phyloP scores from a whole-genome alignment of 1,140 invertebrate species.

The Charaxes varanes region DNA sequence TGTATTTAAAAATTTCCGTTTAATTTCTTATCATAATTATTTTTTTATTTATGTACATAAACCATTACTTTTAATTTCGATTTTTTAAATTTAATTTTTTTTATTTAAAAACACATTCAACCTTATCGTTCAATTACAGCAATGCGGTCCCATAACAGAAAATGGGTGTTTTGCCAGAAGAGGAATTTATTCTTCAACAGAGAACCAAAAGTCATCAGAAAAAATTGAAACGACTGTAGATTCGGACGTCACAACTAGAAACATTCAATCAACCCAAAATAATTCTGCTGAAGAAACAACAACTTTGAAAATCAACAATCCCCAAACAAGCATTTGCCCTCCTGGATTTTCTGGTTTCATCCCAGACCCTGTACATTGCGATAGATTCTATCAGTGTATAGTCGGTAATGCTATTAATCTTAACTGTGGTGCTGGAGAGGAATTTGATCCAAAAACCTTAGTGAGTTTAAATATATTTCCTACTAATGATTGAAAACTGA shows the following conservation, averaged over 20 bases:
- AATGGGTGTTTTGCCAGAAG: slow-evolving; percentile 25
- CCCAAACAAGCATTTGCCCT: slow-evolving; percentile 19
- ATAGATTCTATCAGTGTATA: slow-evolving; percentile 33
- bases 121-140: too few relatives aligned
- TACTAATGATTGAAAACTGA: too few relatives aligned
- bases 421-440: slow-evolving; percentile 27
- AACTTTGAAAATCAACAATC: background rate
- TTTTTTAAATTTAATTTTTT: too few relatives aligned
- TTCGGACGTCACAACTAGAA: slow-evolving; percentile 1
- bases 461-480: slow-evolving; percentile 24
- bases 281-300: slow-evolving; percentile 7
- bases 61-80: too few relatives aligned
- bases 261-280: background rate
- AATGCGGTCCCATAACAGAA: slow-evolving; percentile 27
- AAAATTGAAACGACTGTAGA: slow-evolving; percentile 1
- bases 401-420: slow-evolving; percentile 27
- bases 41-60: too few relatives aligned
- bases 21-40: too few relatives aligned
- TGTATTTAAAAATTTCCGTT: too few relatives aligned
- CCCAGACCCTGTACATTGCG: slow-evolving; percentile 30
- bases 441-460: slow-evolving; percentile 28
- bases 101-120: too few relatives aligned
- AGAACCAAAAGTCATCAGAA: background rate
- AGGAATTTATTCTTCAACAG: slow-evolving; percentile 9
- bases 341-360: slow-evolving; percentile 28